Conservation (phyloP, 2,797 vertebrate species). For the Tragopan temminckii region DNA sequence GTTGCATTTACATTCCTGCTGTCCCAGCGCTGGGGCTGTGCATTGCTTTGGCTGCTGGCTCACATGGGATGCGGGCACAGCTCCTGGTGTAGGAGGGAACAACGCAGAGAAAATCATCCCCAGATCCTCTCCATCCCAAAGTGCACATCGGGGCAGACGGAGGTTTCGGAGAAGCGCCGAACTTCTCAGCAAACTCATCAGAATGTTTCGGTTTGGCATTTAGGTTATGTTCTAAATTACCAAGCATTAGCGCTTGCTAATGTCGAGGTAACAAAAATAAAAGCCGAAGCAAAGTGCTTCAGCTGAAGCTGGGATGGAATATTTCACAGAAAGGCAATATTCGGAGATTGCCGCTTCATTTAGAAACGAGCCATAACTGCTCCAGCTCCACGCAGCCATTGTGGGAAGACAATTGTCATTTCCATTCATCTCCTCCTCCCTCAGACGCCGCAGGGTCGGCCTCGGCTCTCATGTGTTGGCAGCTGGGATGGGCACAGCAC, state of each 20-base stretch:
- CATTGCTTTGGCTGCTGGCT: too few species aligned
- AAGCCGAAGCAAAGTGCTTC: slow-evolving; percentile 2
- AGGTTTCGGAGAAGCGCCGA: not conserved
- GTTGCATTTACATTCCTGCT: not conserved
- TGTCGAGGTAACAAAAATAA: slow-evolving; percentile 18
- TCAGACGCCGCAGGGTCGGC: not conserved
- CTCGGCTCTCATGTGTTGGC: not conserved
- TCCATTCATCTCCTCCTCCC: not conserved
- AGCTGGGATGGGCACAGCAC: not conserved
- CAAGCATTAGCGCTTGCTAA: slow-evolving; percentile 19
- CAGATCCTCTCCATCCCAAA: too few species aligned
- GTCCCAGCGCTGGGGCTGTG: not conserved
- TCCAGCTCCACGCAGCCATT: not conserved
- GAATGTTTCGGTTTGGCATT: not conserved
- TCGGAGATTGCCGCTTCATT: slow-evolving; percentile 54
- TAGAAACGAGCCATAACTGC: slow-evolving; percentile 34
- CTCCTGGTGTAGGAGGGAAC: not conserved
- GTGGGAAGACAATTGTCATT: not conserved
- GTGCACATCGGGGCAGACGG: not conserved
- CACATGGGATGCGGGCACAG: too few species aligned
- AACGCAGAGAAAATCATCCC: not conserved
- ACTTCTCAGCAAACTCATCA: not conserved
- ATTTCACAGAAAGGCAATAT: slow-evolving; percentile 42
- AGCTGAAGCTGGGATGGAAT: not conserved
- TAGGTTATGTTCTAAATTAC: slow-evolving; percentile 18